Evolutionary conservation across 2,113 vertebrate species (phyloP).

Genomic region (Thunnus thynnus): DNA sequence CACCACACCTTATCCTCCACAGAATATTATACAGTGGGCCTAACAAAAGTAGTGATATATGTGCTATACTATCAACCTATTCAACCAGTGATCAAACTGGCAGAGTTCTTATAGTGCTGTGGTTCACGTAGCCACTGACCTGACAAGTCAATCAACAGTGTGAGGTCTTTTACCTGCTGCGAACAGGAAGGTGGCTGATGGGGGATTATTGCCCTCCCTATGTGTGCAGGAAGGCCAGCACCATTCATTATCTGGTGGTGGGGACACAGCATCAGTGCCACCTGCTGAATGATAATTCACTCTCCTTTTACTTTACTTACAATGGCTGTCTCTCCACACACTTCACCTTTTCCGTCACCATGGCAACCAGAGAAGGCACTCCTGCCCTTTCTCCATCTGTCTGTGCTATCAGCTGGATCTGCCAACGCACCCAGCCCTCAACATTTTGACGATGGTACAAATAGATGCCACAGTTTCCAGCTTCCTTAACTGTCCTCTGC

Average conservation of each 20-base stretch:
- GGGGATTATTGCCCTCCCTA: slow-evolving; percentile 44
- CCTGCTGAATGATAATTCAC: slow-evolving; percentile 71
- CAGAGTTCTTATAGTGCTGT: slow-evolving; percentile 2
- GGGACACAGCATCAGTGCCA: slow-evolving; percentile 20
- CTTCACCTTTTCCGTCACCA: slow-evolving; percentile 62
- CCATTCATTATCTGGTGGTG: slow-evolving; percentile 64
- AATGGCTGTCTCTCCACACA: slow-evolving; percentile 33
- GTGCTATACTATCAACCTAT: not conserved
- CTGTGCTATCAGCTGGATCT: slow-evolving; percentile 22
- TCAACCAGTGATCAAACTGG: slow-evolving; percentile 31
- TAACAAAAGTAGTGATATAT: not conserved
- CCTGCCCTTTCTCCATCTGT: slow-evolving; percentile 48
- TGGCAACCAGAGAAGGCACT: slow-evolving; percentile 70
- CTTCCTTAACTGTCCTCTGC: slow-evolving; percentile 15
- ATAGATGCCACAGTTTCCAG: not conserved
- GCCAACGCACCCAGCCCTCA: slow-evolving; percentile 7
- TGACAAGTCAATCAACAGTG: slow-evolving; percentile 47
- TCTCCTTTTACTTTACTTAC: slow-evolving; percentile 47
- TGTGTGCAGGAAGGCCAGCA: slow-evolving; percentile 43
- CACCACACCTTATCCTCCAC: not conserved
- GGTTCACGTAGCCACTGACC: slow-evolving; percentile 41
- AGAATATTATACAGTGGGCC: not conserved
- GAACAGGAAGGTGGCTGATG: slow-evolving; percentile 49
- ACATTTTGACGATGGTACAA: slow-evolving; percentile 26
- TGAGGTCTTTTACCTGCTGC: slow-evolving; percentile 37